These are phyloP conservation scores for Chaetops frenatus DNA, from an alignment of 2,113 vertebrate genomes.

Conservation along the genomic window DNA sequence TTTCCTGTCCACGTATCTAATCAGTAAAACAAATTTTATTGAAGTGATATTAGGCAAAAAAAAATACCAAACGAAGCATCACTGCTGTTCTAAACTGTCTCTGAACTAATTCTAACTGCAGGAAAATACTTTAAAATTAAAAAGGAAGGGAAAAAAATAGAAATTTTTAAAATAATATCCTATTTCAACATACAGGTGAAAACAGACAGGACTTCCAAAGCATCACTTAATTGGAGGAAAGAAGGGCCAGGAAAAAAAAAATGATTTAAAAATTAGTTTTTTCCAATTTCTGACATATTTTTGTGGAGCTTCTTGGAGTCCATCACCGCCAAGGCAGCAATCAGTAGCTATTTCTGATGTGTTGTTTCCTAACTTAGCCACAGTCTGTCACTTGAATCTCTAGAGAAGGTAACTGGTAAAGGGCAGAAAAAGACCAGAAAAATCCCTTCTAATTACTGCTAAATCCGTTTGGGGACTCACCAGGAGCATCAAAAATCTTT, in stretches of 20 bases:
- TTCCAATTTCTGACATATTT: not conserved
- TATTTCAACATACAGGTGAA: not conserved
- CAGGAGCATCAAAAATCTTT: conserved; percentile 25
- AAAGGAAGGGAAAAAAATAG: not conserved
- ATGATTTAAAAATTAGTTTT: not conserved
- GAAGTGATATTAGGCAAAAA: not conserved
- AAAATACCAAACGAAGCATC: not conserved
- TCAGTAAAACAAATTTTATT: not conserved
- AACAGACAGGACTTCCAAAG: not conserved
- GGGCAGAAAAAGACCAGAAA: not conserved
- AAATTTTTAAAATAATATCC: not conserved
- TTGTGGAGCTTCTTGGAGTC: not conserved
- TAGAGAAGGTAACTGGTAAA: not conserved
- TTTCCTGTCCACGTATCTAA: not conserved
- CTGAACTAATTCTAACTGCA: not conserved
- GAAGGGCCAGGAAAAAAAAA: not conserved
- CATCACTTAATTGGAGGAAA: not conserved
- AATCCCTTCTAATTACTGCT: conserved; percentile 57
- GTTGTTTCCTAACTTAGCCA: not conserved
- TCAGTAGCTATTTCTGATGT: conserved; percentile 8
- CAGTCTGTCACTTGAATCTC: conserved; percentile 44
- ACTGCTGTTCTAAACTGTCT: not conserved
- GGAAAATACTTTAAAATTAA: not conserved
- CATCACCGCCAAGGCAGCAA: not conserved
- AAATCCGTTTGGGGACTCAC: conserved; percentile 18